Evolutionary conservation across 2,113 vertebrate species (phyloP).

Genomic region (Pangasianodon hypophthalmus): DNA sequence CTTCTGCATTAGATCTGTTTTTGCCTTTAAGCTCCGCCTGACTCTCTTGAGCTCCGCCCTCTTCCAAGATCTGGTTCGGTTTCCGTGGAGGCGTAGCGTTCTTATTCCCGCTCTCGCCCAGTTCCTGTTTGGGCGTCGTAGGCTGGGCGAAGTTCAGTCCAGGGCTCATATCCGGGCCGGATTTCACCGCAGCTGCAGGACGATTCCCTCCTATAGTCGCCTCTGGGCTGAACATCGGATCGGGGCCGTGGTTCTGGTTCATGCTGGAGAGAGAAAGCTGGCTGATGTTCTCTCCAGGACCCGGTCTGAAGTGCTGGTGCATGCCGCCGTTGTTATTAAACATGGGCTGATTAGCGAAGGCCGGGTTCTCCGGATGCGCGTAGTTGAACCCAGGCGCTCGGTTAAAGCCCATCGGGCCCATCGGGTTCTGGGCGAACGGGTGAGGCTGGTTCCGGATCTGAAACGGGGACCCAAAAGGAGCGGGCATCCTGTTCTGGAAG

Average conservation of each 20-base stretch:
- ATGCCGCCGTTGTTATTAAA: slow-evolving; percentile 71
- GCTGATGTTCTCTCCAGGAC: slow-evolving; percentile 71
- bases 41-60: slow-evolving; percentile 65
- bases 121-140: slow-evolving; percentile 72
- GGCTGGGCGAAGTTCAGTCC: slow-evolving; percentile 73
- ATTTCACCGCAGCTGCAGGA: slow-evolving; percentile 42
- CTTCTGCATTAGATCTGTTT: slow-evolving; percentile 65
- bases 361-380: slow-evolving; percentile 70
- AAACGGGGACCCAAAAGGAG: slow-evolving; percentile 73
- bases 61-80: slow-evolving; percentile 71
- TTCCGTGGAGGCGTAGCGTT: slow-evolving; percentile 62
- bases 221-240: slow-evolving; percentile 70
- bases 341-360: slow-evolving; percentile 70
- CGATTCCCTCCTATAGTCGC: slow-evolving; percentile 68
- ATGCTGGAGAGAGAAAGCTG: slow-evolving; percentile 64
- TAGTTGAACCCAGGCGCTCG: slow-evolving; percentile 76
- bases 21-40: slow-evolving; percentile 69
- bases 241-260: slow-evolving; percentile 69
- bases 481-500: slow-evolving; percentile 73
- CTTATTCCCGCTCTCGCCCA: slow-evolving; percentile 68
- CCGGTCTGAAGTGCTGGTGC: slow-evolving; percentile 70
- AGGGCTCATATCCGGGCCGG: slow-evolving; percentile 66
- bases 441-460: slow-evolving; percentile 78
- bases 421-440: slow-evolving; percentile 76
- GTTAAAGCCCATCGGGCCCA: slow-evolving; percentile 73